Percentiles rank a stretch among this genome's conserved stretches.
Evolutionary conservation across 1,140 invertebrate species (phyloP).

Genomic region (Campoletis sonorensis): DNA sequence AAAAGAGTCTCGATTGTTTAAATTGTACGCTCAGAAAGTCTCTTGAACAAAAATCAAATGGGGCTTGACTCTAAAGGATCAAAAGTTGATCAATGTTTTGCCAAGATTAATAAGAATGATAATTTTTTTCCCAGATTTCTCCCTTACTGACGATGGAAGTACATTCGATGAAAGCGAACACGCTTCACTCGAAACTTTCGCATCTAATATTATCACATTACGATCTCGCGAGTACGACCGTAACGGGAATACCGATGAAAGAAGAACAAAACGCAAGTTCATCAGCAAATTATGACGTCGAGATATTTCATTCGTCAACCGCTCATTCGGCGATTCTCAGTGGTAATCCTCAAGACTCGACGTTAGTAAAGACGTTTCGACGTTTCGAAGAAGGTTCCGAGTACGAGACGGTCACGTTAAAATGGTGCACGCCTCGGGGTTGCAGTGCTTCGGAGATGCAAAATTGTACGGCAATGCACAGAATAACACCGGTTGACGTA

Average conservation of each 20-base stretch:
- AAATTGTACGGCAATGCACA: constrained; percentile 88
- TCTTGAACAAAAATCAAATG: no score
- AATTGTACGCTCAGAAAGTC: no score
- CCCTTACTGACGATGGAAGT: constrained; percentile 82
- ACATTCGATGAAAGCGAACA: constrained; percentile 82
- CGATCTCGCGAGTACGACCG: constrained; percentile 94
- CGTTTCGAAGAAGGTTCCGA: constrained; percentile 81
- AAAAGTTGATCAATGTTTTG: no score
- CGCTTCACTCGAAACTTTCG: constrained; percentile 81
- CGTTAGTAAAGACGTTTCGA: constrained; percentile 71
- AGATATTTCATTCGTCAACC: constrained; percentile 91
- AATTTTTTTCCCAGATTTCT: constrained; percentile 77
- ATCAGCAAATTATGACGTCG: constrained; percentile 98
- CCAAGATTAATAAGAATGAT: constrained; percentile 4
- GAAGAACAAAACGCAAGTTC: constrained; percentile 99
- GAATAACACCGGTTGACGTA: constrained; percentile 97
- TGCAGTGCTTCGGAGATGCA: constrained; percentile 86
- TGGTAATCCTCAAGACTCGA: constrained; percentile 76
- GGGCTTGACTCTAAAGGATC: no score
- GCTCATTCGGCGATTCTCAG: constrained; percentile 89
- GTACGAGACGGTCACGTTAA: constrained; percentile 89
- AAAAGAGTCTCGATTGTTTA: no score
- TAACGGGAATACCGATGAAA: constrained; percentile 99
- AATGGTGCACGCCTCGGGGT: constrained; percentile 96
- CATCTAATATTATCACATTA: constrained; percentile 90